Evolutionary conservation across 2,113 vertebrate species (phyloP), one percentile per base, ranked within the genome.

Genomic region (Panthera uncia): DNA sequence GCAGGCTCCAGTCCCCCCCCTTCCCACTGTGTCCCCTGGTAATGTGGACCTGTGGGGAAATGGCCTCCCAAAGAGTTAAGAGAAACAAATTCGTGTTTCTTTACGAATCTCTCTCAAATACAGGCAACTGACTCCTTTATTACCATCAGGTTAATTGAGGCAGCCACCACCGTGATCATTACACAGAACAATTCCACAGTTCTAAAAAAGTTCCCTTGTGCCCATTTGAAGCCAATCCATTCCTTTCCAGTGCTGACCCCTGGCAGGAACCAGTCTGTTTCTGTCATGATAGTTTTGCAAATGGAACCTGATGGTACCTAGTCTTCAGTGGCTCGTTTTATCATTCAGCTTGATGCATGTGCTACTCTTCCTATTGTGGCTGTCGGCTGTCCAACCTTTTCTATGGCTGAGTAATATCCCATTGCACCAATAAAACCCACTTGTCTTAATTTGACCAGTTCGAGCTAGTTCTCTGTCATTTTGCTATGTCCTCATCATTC

Each of bases 81-180:
- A 45, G 36, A 79, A 66, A 74, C 1, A 4, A 85, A 23, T 66
- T 52, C n/a, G 7, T 50, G 25, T 48, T 76, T 52, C 31, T 29
- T 29, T 63, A 18, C 38, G 45, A 74, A 74, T 74, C n/a, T 82
- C 38, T 73, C 74, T 65, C 68, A 55, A 27, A 27, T 14, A 76
- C 12, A 13, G 68, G 33, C 41, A 83, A 13, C n/a, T 19, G 27
- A 50, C 38, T 79, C 5, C 57, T 65, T 71, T 66, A 13, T 71
- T 66, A 13, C 33, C 5, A 36, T 50, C 38, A 21, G 4, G 16
- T 84, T 50, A 27, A 33, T 29, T 41, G 33, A 86, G 45, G 45
- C 76, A 16, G 6, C 27, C 57, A 18, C 71, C 18, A 11, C 25
- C 0, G 3, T 1, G 7, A 36, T 65, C 7, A 1, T 52, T 8